Base-by-base conservation (phyloP, 2,113 vertebrate species). In the Campylomormyrus tamandua region DNA sequence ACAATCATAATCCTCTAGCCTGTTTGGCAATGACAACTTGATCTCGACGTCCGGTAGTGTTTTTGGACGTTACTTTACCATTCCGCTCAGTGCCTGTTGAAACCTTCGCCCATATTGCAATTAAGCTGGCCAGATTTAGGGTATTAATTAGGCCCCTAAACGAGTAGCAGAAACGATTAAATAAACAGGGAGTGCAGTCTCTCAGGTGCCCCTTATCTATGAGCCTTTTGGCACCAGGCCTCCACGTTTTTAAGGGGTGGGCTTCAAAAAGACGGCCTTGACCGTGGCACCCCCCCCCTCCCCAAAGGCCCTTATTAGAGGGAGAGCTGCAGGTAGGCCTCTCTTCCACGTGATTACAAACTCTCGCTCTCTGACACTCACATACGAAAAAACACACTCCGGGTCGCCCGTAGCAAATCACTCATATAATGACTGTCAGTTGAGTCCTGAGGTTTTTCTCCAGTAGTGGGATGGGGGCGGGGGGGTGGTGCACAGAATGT, bases 231-330 rank as follows among this genome's bases (percentile, higher is more conserved):
- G 52, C 87, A 31, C 31, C 3, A 35, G 49, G 58, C 58, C 58
- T 52, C 11, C 1, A 56, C 42, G 58, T 89, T 89, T 89, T 49
- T 56, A n/a, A n/a, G 80, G 56, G 56, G 56, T 0, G 0, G 87
- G 19, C 62, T 90, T 80, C 24, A 89, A 45, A 89, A 31, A 45
- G 15, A 45, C 1, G 48, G 85, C 9, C 56, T 42, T 70, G 56
- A 74, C 62, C 70, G 13, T 11, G 0, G 1, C 39, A 35, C 3
- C 13, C 39, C 49, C 39, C 10, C 42, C 15, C 56, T 83, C 49
- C 89, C 83, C 5, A 56, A 53, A 48, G 88, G 74, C 77, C 84
- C 91, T 90, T 66, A 88, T 89, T 91, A 91, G 87, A 89, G 66
- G 84, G 88, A 66, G 45, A 70, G 56, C 42, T 83, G 52, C 89